These are phyloP conservation scores for Sitta europaea DNA, from an alignment of 2,113 vertebrate genomes.

Conservation along the genomic window DNA sequence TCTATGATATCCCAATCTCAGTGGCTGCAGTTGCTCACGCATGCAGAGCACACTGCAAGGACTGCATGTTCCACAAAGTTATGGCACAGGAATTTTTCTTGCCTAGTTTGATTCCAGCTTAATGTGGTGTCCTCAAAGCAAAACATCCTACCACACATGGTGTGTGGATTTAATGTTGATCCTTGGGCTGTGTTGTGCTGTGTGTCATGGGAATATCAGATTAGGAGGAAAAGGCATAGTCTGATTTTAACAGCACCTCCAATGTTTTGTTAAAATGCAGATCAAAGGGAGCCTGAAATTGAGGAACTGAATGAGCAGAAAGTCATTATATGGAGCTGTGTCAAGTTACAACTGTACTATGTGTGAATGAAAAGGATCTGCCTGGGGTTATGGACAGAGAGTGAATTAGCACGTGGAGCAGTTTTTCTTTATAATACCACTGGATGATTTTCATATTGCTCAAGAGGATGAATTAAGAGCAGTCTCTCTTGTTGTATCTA, in stretches of 20 bases:
- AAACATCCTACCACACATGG: neutral
- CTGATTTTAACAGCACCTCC: neutral
- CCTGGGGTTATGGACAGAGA: neutral
- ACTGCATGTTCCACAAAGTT: neutral
- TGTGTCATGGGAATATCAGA: neutral
- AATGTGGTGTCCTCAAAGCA: neutral
- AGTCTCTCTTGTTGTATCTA: neutral
- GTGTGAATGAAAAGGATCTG: neutral
- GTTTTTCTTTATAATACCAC: neutral
- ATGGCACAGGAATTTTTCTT: neutral
- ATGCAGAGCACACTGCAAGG: neutral
- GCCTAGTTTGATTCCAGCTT: neutral
- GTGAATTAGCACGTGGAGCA: neutral
- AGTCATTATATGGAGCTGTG: neutral
- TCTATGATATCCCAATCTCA: accelerated
- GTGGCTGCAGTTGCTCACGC: neutral
- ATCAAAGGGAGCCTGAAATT: neutral
- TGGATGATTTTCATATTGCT: neutral
- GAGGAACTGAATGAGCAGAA: neutral
- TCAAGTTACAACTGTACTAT: neutral
- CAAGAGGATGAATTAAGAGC: neutral
- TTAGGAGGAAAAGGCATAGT: neutral
- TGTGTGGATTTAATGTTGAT: neutral
- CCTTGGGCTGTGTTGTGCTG: neutral
- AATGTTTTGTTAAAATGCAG: neutral